Conservation (phyloP, 1,140 invertebrate species). For the Vollenhovia emeryi region DNA sequence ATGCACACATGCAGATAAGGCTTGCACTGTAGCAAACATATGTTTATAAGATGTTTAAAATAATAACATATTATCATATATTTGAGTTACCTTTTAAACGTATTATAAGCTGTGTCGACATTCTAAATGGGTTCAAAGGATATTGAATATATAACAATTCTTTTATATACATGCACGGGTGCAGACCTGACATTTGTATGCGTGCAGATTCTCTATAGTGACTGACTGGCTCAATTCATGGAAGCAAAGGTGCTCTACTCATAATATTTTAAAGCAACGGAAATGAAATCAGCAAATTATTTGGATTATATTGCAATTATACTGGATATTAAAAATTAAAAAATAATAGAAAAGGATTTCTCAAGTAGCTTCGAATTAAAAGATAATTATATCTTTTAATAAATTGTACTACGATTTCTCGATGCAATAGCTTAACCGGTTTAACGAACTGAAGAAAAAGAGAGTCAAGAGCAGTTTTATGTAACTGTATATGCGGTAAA, state of each 20-base stretch:
- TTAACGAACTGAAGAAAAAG: background rate
- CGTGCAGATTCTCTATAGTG: background rate
- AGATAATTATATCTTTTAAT: background rate
- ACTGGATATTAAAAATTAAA: background rate
- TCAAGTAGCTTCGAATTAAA: background rate
- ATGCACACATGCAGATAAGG: slow-evolving; percentile 1
- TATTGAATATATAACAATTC: background rate
- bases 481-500: background rate
- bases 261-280: background rate
- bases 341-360: background rate
- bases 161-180: background rate
- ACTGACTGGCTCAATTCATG: background rate
- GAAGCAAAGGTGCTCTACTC: background rate
- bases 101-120: background rate
- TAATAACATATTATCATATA: background rate
- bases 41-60: background rate
- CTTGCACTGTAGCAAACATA: background rate
- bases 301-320: background rate
- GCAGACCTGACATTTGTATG: background rate
- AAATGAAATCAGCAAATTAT: background rate
- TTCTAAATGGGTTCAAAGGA: background rate
- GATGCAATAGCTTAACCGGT: background rate
- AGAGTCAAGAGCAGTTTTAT: background rate
- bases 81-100: background rate
- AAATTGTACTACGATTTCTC: background rate